These are phyloP conservation scores for Hoplostethus mediterraneus DNA, from an alignment of 2,797 vertebrate genomes.

Conservation along the genomic window DNA sequence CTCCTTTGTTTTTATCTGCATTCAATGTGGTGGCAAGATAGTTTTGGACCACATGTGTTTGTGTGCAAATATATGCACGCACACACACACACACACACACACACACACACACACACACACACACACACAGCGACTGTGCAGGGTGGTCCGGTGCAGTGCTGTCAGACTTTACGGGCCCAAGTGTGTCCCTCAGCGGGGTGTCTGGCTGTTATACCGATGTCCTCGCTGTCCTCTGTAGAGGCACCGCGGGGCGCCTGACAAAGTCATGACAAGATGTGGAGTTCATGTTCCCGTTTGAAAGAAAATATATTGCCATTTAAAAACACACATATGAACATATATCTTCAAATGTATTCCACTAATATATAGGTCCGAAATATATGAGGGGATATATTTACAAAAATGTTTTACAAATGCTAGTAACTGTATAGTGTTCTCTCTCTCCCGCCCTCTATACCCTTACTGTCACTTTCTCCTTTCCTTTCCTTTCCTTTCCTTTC, in stretches of 20 bases:
- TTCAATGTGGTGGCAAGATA: too few species aligned
- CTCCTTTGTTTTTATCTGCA: too few species aligned
- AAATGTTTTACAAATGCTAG: too few species aligned
- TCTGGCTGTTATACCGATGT: background rate
- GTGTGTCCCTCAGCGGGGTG: background rate
- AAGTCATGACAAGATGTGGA: background rate
- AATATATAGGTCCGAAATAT: too few species aligned
- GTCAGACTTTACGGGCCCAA: background rate
- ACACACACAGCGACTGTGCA: constrained; percentile 2
- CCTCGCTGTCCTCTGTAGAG: background rate
- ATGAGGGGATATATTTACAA: too few species aligned
- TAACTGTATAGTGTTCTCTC: too few species aligned
- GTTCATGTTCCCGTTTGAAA: background rate
- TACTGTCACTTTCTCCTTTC: background rate
- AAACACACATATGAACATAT: too few species aligned
- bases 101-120: background rate
- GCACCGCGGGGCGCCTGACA: background rate
- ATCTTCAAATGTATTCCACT: too few species aligned
- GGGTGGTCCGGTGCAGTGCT: background rate
- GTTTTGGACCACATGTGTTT: too few species aligned
- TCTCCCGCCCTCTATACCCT: too few species aligned
- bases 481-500: background rate
- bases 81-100: background rate
- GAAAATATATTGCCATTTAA: background rate
- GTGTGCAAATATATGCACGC: background rate